Percentiles rank a stretch among this genome's conserved stretches.
Evolutionary conservation across 2,113 vertebrate genomes (phyloP).

Genomic region (Proteles cristata): DNA sequence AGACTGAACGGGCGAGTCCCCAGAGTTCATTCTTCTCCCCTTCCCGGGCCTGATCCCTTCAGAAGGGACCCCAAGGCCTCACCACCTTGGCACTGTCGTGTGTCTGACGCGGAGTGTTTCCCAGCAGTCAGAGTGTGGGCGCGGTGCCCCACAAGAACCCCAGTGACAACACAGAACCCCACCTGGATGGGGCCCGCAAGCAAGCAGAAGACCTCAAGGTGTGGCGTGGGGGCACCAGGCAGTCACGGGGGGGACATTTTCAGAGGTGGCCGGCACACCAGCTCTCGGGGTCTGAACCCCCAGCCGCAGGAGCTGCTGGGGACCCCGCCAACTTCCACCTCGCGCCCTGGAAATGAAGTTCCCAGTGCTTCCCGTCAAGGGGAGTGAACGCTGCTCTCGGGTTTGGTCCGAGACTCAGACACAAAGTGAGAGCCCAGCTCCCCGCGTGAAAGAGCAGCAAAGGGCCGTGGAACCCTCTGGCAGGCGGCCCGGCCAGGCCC

Average conservation of each 20-base stretch:
- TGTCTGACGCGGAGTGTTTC: neutral
- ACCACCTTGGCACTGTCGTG: neutral
- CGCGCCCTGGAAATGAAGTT: neutral
- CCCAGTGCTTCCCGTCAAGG: accelerated
- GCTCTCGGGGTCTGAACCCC: too few species aligned
- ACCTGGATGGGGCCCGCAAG: accelerated
- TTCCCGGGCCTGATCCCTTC: neutral
- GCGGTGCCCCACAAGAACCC: accelerated
- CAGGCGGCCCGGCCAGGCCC: neutral
- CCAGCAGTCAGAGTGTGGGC: neutral
- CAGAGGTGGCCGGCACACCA: neutral
- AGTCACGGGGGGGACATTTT: neutral
- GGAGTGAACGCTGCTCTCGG: neutral
- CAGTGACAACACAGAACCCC: neutral
- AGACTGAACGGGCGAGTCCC: neutral
- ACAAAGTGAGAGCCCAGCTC: neutral
- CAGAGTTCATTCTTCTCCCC: neutral
- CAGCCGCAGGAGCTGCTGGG: neutral
- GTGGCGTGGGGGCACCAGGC: neutral
- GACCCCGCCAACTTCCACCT: too few species aligned
- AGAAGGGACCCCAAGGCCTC: neutral
- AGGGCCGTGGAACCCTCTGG: neutral
- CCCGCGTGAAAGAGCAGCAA: neutral
- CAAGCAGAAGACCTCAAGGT: too few species aligned
- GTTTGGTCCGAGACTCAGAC: neutral